Conservation (phyloP, 2,797 vertebrate species). For the Alcedo quadribrachys region DNA sequence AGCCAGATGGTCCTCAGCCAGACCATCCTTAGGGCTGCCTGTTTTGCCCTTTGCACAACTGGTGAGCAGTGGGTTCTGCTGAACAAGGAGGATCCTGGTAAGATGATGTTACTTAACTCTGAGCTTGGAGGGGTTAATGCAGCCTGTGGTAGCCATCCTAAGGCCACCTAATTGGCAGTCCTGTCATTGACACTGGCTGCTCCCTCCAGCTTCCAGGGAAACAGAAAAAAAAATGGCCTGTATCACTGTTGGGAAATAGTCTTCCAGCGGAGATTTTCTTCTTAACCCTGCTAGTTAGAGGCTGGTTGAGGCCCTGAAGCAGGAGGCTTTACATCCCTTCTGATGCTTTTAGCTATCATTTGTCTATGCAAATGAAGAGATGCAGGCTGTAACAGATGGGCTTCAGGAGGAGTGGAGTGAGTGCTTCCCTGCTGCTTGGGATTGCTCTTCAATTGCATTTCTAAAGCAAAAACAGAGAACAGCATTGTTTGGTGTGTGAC, state of each 20-base stretch:
- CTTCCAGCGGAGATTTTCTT: conserved; percentile 36
- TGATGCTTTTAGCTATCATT: conserved; percentile 59
- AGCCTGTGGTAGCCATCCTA: background rate
- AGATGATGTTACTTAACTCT: background rate
- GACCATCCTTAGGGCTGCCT: background rate
- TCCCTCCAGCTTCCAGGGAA: conserved; percentile 9
- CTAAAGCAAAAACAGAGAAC: conserved; percentile 29
- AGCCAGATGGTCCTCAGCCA: background rate
- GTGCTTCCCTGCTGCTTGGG: conserved; percentile 59
- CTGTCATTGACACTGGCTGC: background rate
- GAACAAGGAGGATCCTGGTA: background rate
- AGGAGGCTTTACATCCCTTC: conserved; percentile 25
- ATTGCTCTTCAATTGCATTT: conserved; percentile 60
- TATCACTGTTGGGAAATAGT: background rate
- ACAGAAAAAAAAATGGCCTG: background rate
- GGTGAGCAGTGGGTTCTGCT: background rate
- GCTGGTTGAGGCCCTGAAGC: background rate
- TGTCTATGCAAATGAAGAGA: conserved; percentile 64
- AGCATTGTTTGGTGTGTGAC: conserved; percentile 22
- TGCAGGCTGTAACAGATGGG: conserved; percentile 63
- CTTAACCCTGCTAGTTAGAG: conserved; percentile 34
- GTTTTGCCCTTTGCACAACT: background rate
- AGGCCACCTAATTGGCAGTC: background rate
- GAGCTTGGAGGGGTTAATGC: background rate
- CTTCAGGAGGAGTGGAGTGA: conserved; percentile 39